These are phyloP conservation scores for Bombus superbus DNA, from an alignment of 1,140 invertebrate genomes.

Conservation along the genomic window DNA sequence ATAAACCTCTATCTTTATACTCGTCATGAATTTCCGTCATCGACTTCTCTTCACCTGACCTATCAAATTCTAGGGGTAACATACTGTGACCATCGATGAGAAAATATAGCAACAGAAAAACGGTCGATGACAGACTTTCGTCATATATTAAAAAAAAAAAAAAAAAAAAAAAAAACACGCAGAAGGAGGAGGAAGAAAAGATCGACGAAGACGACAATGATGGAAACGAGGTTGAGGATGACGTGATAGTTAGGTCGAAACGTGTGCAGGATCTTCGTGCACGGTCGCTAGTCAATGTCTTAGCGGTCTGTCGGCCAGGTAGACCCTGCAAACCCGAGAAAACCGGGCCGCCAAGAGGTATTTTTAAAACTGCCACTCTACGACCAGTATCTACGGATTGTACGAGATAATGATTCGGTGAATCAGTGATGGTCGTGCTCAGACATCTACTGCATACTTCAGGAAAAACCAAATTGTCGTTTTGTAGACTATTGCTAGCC, in stretches of 20 bases:
- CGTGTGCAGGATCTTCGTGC: slow-evolving; percentile 31
- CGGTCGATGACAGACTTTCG: slow-evolving; percentile 22
- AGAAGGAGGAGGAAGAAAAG: too few relatives aligned
- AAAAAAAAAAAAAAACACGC: too few relatives aligned
- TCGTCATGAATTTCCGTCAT: background rate
- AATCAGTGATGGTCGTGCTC: slow-evolving; percentile 10
- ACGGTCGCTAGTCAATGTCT: slow-evolving; percentile 44
- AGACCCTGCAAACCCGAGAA: slow-evolving; percentile 55
- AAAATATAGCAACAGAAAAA: slow-evolving; percentile 28
- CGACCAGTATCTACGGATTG: slow-evolving; percentile 37
- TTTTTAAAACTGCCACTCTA: slow-evolving; percentile 67
- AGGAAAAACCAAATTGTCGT: background rate
- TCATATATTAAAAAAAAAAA: slow-evolving; percentile 26
- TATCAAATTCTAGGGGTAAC: too few relatives aligned
- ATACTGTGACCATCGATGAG: background rate
- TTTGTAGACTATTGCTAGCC: background rate
- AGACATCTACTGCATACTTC: background rate
- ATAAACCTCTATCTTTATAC: background rate
- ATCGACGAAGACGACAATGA: background rate
- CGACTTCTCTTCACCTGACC: background rate
- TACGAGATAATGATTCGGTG: slow-evolving; percentile 41
- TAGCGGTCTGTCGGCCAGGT: slow-evolving; percentile 56
- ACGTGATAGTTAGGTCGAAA: slow-evolving; percentile 27
- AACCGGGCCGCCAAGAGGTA: slow-evolving; percentile 67
- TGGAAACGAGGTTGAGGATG: slow-evolving; percentile 30